Conservation (phyloP, 2,797 vertebrate genomes). For the Mus minutoides region DNA sequence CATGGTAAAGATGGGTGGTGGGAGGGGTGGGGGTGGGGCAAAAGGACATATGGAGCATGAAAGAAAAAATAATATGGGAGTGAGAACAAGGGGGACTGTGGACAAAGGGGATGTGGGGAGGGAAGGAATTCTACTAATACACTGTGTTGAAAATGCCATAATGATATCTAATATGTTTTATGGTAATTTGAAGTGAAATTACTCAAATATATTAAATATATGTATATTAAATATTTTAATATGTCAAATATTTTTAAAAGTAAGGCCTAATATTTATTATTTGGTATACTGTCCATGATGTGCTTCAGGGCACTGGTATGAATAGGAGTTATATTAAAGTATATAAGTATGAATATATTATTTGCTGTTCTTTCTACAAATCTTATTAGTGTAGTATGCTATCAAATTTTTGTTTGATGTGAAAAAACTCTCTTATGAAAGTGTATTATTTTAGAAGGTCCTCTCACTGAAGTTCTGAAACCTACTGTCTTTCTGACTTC, state of each 20-base stretch:
- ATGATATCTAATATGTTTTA: neutral
- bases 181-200: neutral
- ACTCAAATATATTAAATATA: neutral
- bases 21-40: neutral
- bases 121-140: neutral
- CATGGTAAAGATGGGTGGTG: neutral
- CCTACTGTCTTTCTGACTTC: neutral
- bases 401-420: constrained; percentile 37
- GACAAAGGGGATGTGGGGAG: too few relatives aligned
- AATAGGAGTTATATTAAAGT: constrained; percentile 60
- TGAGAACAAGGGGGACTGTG: neutral
- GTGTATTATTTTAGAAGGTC: constrained; percentile 10
- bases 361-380: constrained; percentile 27
- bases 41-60: neutral
- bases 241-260: neutral
- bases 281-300: constrained; percentile 41
- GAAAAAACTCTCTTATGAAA: neutral
- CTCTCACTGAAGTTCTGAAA: neutral
- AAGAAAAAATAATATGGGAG: neutral
- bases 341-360: constrained; percentile 61
- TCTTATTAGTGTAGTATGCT: constrained; percentile 48
- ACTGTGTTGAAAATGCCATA: neutral
- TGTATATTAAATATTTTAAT: neutral
- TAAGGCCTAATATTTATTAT: constrained; percentile 69
- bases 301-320: constrained; percentile 28